Percentiles rank a stretch among this genome's conserved stretches.
Evolutionary conservation across 2,797 vertebrate genomes (phyloP).

Genomic region (Malacoctenus gilli): DNA sequence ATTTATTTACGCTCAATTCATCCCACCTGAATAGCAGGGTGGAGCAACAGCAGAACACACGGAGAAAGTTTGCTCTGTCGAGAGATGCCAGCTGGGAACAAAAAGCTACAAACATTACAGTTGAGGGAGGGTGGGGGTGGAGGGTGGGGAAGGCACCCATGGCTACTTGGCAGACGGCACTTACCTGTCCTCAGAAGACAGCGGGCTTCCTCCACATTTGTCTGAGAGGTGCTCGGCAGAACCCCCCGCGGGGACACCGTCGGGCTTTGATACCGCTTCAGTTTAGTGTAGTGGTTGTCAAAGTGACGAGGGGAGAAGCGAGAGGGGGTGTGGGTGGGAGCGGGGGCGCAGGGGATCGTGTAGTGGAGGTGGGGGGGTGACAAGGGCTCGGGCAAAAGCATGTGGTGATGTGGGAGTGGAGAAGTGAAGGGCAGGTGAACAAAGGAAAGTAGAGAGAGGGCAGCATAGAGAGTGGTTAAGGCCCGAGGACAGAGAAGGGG

Average conservation of each 20-base stretch:
- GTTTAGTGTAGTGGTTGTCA: slow-evolving; percentile 56
- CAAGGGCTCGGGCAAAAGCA: too few relatives aligned
- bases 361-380: too few relatives aligned
- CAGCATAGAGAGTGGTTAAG: too few relatives aligned
- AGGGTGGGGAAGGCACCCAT: slow-evolving; percentile 13
- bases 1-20: slow-evolving; percentile 41
- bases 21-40: slow-evolving; percentile 38
- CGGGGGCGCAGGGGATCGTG: too few relatives aligned
- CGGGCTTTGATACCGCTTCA: slow-evolving; percentile 57
- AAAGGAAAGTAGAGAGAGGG: background rate
- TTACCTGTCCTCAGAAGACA: slow-evolving; percentile 64
- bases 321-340: slow-evolving; percentile 3
- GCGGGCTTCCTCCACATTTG: slow-evolving; percentile 60
- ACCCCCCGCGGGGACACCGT: slow-evolving; percentile 43
- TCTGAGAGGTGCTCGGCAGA: slow-evolving; percentile 58
- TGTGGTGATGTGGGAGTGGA: too few relatives aligned
- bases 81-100: slow-evolving; percentile 35
- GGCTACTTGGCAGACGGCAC: slow-evolving; percentile 48
- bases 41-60: slow-evolving; percentile 38
- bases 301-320: slow-evolving; percentile 3
- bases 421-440: background rate
- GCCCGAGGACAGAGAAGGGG: too few relatives aligned
- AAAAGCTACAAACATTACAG: slow-evolving; percentile 40
- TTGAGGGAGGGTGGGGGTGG: too few relatives aligned
- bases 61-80: slow-evolving; percentile 40